phyloP scores from a whole-genome alignment of 1,140 invertebrate species.

The Adoxophyes honmai region DNA sequence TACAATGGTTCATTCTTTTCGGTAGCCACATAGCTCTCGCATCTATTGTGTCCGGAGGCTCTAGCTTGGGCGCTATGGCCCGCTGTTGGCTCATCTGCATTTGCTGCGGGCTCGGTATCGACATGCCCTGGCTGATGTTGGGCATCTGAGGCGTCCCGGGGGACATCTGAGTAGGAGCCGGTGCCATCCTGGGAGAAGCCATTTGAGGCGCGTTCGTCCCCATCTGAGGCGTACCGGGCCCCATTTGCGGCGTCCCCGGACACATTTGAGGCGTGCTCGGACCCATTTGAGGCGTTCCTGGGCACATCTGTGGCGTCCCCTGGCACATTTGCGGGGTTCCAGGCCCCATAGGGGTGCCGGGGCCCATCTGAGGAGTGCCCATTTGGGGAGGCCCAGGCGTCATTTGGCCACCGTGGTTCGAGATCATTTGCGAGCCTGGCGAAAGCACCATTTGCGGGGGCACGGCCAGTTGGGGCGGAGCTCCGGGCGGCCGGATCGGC shows the following conservation, averaged over 20 bases:
- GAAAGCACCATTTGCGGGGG: slow-evolving; percentile 48
- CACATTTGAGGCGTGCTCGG: slow-evolving; percentile 50
- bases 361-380: slow-evolving; percentile 29
- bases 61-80: slow-evolving; percentile 63
- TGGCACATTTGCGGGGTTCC: slow-evolving; percentile 44
- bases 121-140: slow-evolving; percentile 58
- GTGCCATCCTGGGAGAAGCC: slow-evolving; percentile 56
- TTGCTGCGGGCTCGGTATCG: slow-evolving; percentile 58
- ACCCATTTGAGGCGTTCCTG: slow-evolving; percentile 39
- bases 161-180: slow-evolving; percentile 62
- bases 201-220: slow-evolving; percentile 49
- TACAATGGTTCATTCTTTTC: slow-evolving; percentile 81
- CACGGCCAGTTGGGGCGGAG: slow-evolving; percentile 33
- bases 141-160: slow-evolving; percentile 64
- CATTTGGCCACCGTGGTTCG: slow-evolving; percentile 31
- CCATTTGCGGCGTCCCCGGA: slow-evolving; percentile 50
- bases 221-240: slow-evolving; percentile 53
- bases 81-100: slow-evolving; percentile 64
- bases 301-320: slow-evolving; percentile 40
- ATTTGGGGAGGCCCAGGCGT: slow-evolving; percentile 23
- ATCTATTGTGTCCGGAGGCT: slow-evolving; percentile 72
- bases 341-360: slow-evolving; percentile 25
- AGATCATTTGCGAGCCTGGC: slow-evolving; percentile 49
- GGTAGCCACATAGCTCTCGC: slow-evolving; percentile 78
- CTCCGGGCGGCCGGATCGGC: slow-evolving; percentile 47